These are phyloP conservation scores for Rambutsinella grinnellia DNA, from an alignment of 2,888 invertebrate species.

Conservation along the genomic window DNA sequence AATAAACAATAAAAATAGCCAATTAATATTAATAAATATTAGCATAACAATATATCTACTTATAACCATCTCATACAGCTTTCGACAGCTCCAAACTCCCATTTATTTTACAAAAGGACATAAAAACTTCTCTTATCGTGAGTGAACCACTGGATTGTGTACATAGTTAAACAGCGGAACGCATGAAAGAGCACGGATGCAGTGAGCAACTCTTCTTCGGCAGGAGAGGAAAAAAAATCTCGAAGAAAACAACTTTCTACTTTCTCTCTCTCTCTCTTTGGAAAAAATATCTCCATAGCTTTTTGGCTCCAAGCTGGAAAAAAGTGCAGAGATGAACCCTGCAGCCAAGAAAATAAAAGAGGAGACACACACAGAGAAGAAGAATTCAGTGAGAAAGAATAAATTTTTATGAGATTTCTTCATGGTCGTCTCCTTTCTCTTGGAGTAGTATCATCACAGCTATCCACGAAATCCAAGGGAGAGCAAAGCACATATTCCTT, in stretches of 20 bases:
- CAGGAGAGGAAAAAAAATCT: background rate
- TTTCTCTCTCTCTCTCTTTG: too few relatives aligned
- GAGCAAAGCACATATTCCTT: background rate
- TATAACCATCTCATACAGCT: too few relatives aligned
- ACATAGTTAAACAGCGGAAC: background rate
- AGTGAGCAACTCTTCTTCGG: background rate
- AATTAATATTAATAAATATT: too few relatives aligned
- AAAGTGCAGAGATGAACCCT: conserved; percentile 15
- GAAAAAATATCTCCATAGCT: background rate
- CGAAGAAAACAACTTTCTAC: too few relatives aligned
- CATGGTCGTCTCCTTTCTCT: conserved; percentile 22
- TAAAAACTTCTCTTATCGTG: too few relatives aligned
- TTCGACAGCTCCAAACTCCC: too few relatives aligned
- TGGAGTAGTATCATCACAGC: background rate
- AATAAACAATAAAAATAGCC: too few relatives aligned
- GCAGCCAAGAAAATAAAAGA: background rate
- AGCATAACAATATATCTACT: too few relatives aligned
- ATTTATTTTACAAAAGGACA: too few relatives aligned
- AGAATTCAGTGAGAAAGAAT: conserved; percentile 29
- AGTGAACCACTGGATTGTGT: background rate
- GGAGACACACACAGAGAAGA: background rate
- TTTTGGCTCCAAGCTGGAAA: conserved; percentile 4
- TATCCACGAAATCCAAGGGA: conserved; percentile 1
- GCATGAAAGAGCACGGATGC: background rate
- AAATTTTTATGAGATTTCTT: conserved; percentile 49